These are phyloP conservation scores for Ursus arctos DNA, from an alignment of 2,113 vertebrate species.

Conservation along the genomic window DNA sequence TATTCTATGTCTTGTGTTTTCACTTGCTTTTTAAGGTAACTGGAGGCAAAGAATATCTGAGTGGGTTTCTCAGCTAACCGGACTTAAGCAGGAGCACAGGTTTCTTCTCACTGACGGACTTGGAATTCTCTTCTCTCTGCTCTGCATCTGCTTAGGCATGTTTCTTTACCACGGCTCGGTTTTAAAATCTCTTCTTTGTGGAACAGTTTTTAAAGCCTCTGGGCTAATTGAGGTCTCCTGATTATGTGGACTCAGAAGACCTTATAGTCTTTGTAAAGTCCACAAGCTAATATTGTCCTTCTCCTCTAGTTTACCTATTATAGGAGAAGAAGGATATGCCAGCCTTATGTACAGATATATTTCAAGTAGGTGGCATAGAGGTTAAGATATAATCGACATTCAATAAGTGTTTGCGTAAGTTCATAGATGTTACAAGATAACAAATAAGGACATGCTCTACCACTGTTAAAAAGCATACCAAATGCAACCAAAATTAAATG, in stretches of 20 bases:
- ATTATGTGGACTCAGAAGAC: background rate
- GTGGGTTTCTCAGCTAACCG: background rate
- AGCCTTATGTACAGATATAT: background rate
- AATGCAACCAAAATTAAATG: too few relatives aligned
- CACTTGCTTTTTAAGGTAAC: background rate
- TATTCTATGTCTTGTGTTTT: background rate
- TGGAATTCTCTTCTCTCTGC: background rate
- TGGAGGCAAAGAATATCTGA: background rate
- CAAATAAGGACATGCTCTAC: background rate
- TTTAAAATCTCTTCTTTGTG: background rate
- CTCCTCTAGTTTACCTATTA: background rate
- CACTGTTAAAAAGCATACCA: background rate
- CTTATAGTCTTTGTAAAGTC: background rate
- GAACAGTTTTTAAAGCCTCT: background rate
- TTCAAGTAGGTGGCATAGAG: background rate
- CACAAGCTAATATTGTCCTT: background rate
- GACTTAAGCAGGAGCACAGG: background rate
- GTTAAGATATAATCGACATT: background rate
- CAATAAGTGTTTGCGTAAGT: background rate
- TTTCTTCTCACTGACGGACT: background rate
- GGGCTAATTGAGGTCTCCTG: background rate
- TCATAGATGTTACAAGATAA: background rate
- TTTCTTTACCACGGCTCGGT: background rate
- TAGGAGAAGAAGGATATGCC: background rate
- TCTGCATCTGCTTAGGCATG: too few relatives aligned